A percentile compares a stretch with the other conserved stretches of the same genome.
Conservation (phyloP, 2,888 invertebrate species). For the Drosophila nr. medialis region DNA sequence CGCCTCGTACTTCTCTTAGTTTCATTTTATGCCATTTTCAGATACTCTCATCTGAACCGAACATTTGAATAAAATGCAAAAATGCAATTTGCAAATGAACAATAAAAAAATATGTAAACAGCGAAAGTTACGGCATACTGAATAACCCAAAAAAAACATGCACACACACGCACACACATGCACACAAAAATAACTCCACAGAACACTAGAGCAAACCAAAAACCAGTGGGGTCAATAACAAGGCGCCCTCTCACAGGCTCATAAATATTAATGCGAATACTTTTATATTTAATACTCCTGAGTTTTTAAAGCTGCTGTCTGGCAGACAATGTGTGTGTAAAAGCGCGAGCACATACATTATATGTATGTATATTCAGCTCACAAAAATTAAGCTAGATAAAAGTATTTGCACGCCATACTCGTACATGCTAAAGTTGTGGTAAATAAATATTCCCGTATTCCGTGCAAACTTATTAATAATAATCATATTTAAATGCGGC, state of each 20-base stretch:
- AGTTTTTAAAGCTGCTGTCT: constrained; percentile 50
- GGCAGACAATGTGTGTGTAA: constrained; percentile 19
- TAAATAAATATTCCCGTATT: constrained; percentile 42
- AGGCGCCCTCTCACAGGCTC: constrained; percentile 35
- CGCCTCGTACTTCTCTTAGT: neutral
- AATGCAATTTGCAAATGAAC: constrained; percentile 76
- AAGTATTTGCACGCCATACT: constrained; percentile 28
- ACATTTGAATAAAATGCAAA: constrained; percentile 55
- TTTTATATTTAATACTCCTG: constrained; percentile 47
- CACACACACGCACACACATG: neutral
- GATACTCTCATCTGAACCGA: constrained; percentile 5
- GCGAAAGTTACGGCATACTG: constrained; percentile 37
- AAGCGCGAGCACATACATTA: neutral
- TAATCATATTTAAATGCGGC: constrained; percentile 46
- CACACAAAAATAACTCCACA: constrained; percentile 7
- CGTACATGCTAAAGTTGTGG: constrained; percentile 21
- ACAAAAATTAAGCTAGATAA: constrained; percentile 31
- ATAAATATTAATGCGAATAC: constrained; percentile 53
- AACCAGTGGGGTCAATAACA: constrained; percentile 50
- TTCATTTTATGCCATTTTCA: constrained; percentile 9
- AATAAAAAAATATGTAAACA: constrained; percentile 54
- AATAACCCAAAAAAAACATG: constrained; percentile 8
- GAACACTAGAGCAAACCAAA: constrained; percentile 10
- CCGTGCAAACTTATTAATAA: constrained; percentile 52
- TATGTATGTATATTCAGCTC: constrained; percentile 16